Percentiles rank a stretch among this genome's conserved stretches.
Conservation (phyloP, 2,113 vertebrate genomes). For the Osmerus mordax region DNA sequence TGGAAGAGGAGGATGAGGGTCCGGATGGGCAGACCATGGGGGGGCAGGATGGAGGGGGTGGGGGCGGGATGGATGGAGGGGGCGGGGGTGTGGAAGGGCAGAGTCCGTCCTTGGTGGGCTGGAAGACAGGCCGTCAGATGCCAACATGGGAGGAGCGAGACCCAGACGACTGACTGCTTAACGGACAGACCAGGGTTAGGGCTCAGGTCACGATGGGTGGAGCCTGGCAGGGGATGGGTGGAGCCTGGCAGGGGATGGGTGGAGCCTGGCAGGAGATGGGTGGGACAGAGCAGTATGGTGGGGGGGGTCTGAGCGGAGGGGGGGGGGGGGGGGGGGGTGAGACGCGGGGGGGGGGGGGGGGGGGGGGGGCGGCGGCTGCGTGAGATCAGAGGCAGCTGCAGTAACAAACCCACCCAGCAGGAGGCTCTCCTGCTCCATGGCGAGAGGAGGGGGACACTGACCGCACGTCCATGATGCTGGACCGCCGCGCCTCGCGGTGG, state of each 20-base stretch:
- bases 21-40: background rate
- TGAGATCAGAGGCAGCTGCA: constrained; percentile 38
- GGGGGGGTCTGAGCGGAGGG: background rate
- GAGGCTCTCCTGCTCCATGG: constrained; percentile 72
- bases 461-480: constrained; percentile 97
- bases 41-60: background rate
- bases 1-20: background rate
- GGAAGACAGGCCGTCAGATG: background rate
- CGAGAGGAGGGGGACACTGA: constrained; percentile 71
- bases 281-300: background rate
- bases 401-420: constrained; percentile 70
- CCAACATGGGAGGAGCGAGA: too few relatives aligned
- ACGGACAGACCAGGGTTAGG: too few relatives aligned
- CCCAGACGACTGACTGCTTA: too few relatives aligned
- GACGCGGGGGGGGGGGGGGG: background rate
- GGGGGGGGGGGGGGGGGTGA: background rate
- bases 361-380: background rate
- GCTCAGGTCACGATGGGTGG: background rate
- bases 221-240: too few relatives aligned
- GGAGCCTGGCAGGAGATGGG: background rate
- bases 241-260: background rate
- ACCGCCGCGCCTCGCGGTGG: constrained; percentile 85
- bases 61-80: background rate
- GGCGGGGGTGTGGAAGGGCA: background rate
- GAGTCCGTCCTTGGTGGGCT: background rate